These are phyloP conservation scores for Pachyramphus minor DNA, from an alignment of 2,113 vertebrate species.

Conservation along the genomic window DNA sequence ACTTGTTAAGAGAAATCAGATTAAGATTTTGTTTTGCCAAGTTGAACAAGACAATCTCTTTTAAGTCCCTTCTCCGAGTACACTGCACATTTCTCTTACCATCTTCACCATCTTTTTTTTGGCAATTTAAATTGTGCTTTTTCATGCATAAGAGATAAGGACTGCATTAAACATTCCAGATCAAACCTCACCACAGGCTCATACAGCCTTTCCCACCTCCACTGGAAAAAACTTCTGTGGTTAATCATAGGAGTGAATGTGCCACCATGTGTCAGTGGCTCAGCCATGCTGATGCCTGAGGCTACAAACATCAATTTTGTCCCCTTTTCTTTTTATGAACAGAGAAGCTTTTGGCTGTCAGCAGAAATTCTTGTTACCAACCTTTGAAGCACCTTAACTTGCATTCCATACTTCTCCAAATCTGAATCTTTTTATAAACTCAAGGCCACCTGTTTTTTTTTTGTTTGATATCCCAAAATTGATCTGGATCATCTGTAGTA, in stretches of 20 bases:
- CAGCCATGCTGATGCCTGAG: background rate
- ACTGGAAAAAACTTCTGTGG: background rate
- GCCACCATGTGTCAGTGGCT: background rate
- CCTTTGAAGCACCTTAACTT: background rate
- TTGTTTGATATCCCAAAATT: background rate
- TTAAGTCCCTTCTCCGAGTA: background rate
- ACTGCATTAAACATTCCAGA: background rate
- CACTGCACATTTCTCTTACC: background rate
- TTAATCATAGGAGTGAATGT: background rate
- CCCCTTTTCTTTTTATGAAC: background rate
- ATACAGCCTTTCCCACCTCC: background rate
- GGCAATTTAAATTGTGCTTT: background rate
- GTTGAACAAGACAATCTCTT: background rate
- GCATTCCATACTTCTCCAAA: background rate
- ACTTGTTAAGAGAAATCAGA: background rate
- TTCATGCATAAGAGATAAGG: background rate
- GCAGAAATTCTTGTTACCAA: background rate
- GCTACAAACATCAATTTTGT: background rate
- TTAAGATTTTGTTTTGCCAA: background rate
- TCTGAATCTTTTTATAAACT: background rate
- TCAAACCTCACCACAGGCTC: background rate
- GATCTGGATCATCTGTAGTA: background rate
- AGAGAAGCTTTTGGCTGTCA: background rate
- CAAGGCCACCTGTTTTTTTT: background rate
- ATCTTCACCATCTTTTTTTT: background rate